These are phyloP conservation scores for Solenodon paradoxus DNA, from an alignment of 2,113 vertebrate species.

Conservation along the genomic window DNA sequence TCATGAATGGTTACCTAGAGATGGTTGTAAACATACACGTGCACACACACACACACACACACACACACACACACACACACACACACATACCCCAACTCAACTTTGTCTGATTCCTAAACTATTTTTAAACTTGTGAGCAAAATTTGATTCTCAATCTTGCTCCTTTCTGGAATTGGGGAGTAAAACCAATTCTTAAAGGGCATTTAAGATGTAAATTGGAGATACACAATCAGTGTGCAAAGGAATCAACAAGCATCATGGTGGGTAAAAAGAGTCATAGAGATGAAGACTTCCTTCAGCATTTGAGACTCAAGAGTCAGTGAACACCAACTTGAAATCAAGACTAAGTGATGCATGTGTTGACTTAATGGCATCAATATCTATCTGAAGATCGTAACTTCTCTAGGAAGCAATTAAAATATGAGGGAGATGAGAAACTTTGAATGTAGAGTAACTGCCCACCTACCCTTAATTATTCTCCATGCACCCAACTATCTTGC, in stretches of 20 bases:
- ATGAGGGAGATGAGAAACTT: not conserved
- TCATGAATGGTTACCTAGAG: slow-evolving; percentile 37
- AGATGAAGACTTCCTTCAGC: not conserved
- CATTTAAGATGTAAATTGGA: not conserved
- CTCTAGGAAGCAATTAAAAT: not conserved
- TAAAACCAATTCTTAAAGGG: not conserved
- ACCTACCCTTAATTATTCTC: not conserved
- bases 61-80: not conserved
- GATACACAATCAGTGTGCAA: not conserved
- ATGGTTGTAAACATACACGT: not conserved
- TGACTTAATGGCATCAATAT: not conserved
- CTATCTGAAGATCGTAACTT: not conserved
- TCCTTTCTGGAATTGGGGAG: not conserved
- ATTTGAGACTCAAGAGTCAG: not conserved
- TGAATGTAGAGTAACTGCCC: not conserved
- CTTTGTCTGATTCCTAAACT: not conserved
- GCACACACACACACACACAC: not conserved
- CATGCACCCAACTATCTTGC: not conserved
- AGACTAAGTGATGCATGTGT: not conserved
- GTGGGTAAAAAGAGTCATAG: too few species aligned
- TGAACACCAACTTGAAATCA: not conserved
- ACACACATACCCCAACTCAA: not conserved
- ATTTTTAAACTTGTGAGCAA: not conserved
- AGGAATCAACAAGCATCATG: not conserved
- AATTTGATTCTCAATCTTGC: not conserved